Conservation (phyloP, 1,140 invertebrate species). For the Drosophila kohkoa region DNA sequence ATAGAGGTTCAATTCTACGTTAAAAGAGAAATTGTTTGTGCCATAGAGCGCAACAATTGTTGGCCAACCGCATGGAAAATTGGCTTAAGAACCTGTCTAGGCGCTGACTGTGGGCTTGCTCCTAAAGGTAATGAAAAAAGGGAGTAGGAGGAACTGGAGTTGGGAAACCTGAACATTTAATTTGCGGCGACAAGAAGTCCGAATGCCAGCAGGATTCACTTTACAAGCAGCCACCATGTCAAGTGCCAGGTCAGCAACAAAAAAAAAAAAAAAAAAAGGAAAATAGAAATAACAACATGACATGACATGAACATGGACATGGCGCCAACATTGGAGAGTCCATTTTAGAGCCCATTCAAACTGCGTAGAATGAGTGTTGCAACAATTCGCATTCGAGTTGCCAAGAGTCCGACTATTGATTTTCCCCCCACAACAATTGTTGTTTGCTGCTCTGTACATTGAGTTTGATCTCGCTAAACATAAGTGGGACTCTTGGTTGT, state of each 20-base stretch:
- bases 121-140: not conserved
- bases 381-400: slow-evolving; percentile 19
- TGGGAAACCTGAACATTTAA: slow-evolving; percentile 47
- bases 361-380: slow-evolving; percentile 48
- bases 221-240: slow-evolving; percentile 43
- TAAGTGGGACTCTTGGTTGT: not conserved
- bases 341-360: slow-evolving; percentile 29
- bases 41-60: slow-evolving; percentile 59
- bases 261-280: not conserved
- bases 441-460: slow-evolving; percentile 9
- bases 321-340: slow-evolving; percentile 53
- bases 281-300: slow-evolving; percentile 24
- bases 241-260: slow-evolving; percentile 42
- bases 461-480: slow-evolving; percentile 17
- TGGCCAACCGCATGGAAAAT: slow-evolving; percentile 67
- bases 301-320: slow-evolving; percentile 42
- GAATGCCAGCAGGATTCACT: slow-evolving; percentile 25
- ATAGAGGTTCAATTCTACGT: not conserved
- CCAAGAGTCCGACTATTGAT: slow-evolving; percentile 37
- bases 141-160: not conserved
- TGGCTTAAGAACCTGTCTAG: slow-evolving; percentile 28
- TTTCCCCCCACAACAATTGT: slow-evolving; percentile 8
- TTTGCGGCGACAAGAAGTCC: slow-evolving; percentile 50
- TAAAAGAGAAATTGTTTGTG: slow-evolving; percentile 6
- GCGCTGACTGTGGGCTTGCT: not conserved